Conservation (phyloP, 2,113 vertebrate species). For the Panthera uncia region DNA sequence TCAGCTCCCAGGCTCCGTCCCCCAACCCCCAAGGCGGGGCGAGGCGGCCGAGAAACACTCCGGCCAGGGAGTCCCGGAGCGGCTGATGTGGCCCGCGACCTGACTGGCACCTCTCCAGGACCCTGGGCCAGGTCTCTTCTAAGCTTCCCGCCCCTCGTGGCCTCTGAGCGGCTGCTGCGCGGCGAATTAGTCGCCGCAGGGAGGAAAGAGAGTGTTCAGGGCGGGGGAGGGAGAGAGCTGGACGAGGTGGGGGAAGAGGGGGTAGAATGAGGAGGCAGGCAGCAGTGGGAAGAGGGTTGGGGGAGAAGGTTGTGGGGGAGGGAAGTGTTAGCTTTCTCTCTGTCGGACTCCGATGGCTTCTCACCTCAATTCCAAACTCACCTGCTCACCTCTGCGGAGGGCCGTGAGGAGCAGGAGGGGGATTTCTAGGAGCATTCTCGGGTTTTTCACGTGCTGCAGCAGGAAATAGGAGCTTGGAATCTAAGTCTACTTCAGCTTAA, state of each 20-base stretch:
- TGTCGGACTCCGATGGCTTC: neutral
- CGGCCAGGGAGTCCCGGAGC: neutral
- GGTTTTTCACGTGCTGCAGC: neutral
- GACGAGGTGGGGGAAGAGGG: accelerated
- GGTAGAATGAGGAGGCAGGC: too few relatives aligned
- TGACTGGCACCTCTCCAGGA: neutral
- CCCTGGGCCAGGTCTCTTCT: neutral
- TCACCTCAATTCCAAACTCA: too few relatives aligned
- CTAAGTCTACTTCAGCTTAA: neutral
- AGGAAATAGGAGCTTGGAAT: neutral
- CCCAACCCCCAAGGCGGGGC: too few relatives aligned
- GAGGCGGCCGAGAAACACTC: neutral
- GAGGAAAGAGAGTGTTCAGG: neutral
- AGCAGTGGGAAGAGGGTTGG: accelerated
- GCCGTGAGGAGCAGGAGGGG: accelerated
- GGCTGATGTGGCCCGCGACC: neutral
- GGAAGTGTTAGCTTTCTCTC: neutral
- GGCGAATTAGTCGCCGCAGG: neutral
- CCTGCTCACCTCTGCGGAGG: neutral
- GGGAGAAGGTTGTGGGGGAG: neutral
- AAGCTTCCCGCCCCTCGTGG: accelerated
- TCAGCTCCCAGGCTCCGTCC: neutral
- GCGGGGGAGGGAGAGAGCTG: accelerated
- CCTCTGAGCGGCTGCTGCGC: neutral
- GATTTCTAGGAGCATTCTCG: neutral